phyloP scores from a whole-genome alignment of 1,140 invertebrate genomes.

The Galleria mellonella region DNA sequence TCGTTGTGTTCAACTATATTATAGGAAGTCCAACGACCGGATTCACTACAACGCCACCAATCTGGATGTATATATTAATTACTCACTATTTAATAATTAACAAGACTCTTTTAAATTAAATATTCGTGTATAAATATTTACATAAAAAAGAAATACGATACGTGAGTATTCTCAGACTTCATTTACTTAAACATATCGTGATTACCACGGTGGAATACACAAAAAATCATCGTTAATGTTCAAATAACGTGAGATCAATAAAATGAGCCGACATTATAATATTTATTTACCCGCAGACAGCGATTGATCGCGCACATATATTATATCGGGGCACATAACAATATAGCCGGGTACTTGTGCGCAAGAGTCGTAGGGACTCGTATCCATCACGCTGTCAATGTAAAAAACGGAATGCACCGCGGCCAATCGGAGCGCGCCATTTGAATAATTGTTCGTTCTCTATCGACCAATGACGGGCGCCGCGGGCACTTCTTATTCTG shows the following conservation, averaged over 20 bases:
- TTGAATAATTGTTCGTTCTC: conserved; percentile 61
- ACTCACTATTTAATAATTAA: background rate
- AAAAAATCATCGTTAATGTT: background rate
- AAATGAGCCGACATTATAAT: background rate
- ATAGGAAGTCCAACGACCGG: too few relatives aligned
- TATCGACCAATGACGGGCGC: conserved; percentile 47
- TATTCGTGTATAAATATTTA: background rate
- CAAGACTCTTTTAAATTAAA: background rate
- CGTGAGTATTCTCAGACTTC: too few relatives aligned
- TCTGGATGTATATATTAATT: too few relatives aligned
- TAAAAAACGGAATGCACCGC: conserved; percentile 37
- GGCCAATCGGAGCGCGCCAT: conserved; percentile 45
- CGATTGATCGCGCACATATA: conserved; percentile 21
- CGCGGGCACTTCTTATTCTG: conserved; percentile 38
- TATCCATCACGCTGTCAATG: conserved; percentile 54
- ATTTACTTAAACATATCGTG: background rate
- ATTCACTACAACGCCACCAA: too few relatives aligned
- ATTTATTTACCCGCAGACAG: conserved; percentile 6
- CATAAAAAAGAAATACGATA: too few relatives aligned
- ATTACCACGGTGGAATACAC: background rate
- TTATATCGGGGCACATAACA: conserved; percentile 26
- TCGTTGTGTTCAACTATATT: too few relatives aligned
- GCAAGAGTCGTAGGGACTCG: conserved; percentile 58
- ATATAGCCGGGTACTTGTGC: conserved; percentile 26
- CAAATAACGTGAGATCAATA: background rate